Percentiles rank a stretch among this genome's conserved stretches.
These are phyloP conservation scores for Esperia sulphurella DNA, from an alignment of 2,888 invertebrate genomes.

Conservation along the genomic window DNA sequence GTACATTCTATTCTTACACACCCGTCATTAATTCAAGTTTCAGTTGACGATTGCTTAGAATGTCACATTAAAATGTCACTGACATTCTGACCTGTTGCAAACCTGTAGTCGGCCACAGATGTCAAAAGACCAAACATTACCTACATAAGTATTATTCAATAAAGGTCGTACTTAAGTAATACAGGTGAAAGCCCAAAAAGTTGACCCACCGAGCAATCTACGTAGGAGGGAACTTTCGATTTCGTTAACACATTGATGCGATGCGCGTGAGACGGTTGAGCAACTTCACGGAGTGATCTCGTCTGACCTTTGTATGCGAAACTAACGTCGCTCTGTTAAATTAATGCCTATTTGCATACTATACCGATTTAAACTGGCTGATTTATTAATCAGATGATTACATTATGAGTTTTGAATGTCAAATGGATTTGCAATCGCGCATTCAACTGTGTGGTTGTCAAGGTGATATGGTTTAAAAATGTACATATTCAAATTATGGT, in stretches of 20 bases:
- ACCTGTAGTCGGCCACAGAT: neutral
- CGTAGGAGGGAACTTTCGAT: constrained; percentile 57
- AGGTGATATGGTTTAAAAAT: neutral
- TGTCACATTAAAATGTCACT: neutral
- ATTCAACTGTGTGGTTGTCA: neutral
- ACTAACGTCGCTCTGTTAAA: constrained; percentile 20
- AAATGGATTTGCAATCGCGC: constrained; percentile 13
- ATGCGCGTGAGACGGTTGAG: constrained; percentile 30
- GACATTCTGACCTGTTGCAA: neutral
- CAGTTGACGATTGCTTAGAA: too few relatives aligned
- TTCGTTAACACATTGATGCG: constrained; percentile 32
- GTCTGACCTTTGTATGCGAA: constrained; percentile 44
- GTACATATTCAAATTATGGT: too few relatives aligned
- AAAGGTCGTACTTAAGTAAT: constrained; percentile 59
- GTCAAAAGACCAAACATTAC: constrained; percentile 6
- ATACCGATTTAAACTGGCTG: constrained; percentile 12
- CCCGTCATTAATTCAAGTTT: too few relatives aligned
- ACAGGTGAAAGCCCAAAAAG: constrained; percentile 50
- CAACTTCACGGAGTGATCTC: constrained; percentile 27
- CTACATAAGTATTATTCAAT: constrained; percentile 29
- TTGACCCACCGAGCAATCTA: constrained; percentile 44
- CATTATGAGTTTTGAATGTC: constrained; percentile 7
- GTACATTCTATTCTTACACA: too few relatives aligned
- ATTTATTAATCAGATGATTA: constrained; percentile 2
- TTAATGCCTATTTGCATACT: constrained; percentile 22